Base-by-base conservation (phyloP, 2,797 vertebrate species). In the Antennarius maculatus region DNA sequence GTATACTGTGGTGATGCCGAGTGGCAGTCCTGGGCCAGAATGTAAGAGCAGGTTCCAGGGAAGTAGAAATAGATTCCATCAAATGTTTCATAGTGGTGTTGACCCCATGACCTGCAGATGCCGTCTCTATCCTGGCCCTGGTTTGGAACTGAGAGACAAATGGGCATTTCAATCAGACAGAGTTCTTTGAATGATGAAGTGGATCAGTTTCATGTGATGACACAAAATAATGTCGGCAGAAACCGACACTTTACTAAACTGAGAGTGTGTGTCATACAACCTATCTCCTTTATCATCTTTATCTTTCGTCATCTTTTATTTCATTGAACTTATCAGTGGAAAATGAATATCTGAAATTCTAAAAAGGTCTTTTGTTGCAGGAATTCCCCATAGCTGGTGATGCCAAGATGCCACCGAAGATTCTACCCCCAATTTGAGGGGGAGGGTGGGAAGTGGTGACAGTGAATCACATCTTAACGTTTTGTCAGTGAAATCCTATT, bases 1-100 rank as follows among this genome's bases (percentile, higher is more conserved):
- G 97, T 99, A 88, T 98, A 99, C 78, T 87, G 95, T 18, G 97
- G 98, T 68, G 95, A 93, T 54, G 89, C 67, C 67, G 93, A 91
- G 85, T 92, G 93, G 80, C 98, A 99, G 69, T 99, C 97, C 92
- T 97, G 97, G 86, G 96, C 95, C 92, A 99, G 93, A 85, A 99
- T 92, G 61, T 99, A 99, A 47, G 97, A 98, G 87, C 98, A 99
- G 65, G 94, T 95, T 87, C 98, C 98, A 61, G 97, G 97, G 85
- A 97, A 97, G 87, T 96, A 98, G 91, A 96, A 98, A 88, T 98
- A 99, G 86, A 97, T 95, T 43, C 98, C 98, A 90, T 99, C 98
- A 90, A 99, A 99, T 11, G 97, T 98, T 93, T 99, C 98, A 88
- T 95, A 99, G 87, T 98, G 91, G 91, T 98, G 93, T 55, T 99